Evolutionary conservation across 2,797 vertebrate genomes (phyloP).

Genomic region (Melanotaenia nigrans): DNA sequence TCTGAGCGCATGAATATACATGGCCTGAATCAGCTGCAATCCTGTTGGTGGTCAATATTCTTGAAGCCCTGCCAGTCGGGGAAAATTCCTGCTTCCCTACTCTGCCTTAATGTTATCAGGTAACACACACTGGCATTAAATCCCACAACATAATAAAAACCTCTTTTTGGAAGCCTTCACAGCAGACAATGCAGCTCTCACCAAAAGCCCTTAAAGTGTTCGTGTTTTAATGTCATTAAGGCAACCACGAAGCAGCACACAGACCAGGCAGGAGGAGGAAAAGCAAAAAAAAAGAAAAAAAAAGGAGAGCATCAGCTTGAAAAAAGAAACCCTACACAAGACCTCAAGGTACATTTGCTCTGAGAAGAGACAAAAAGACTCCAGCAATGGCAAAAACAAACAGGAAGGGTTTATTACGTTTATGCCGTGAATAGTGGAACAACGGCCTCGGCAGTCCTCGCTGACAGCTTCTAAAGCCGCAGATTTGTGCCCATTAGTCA

Average conservation of each 20-base stretch:
- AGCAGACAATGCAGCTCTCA: constrained; percentile 82
- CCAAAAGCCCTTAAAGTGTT: constrained; percentile 86
- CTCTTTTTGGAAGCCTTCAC: constrained; percentile 84
- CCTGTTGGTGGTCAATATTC: constrained; percentile 86
- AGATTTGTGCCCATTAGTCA: constrained; percentile 90
- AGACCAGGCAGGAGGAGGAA: constrained; percentile 64
- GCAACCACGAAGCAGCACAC: constrained; percentile 74
- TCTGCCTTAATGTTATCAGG: constrained; percentile 87
- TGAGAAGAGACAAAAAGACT: constrained; percentile 75
- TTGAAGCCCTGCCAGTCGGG: constrained; percentile 81
- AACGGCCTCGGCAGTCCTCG: constrained; percentile 79
- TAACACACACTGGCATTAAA: constrained; percentile 88
- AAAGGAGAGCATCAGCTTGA: constrained; percentile 60
- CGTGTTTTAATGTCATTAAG: constrained; percentile 86
- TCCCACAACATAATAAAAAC: constrained; percentile 84
- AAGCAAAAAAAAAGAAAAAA: constrained; percentile 2
- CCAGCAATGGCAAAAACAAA: constrained; percentile 77
- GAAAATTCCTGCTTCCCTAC: constrained; percentile 75
- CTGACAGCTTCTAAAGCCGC: constrained; percentile 84
- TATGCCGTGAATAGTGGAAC: constrained; percentile 77
- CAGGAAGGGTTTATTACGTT: constrained; percentile 79
- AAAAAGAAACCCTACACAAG: constrained; percentile 82
- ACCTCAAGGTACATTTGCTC: constrained; percentile 85
- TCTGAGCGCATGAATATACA: constrained; percentile 78
- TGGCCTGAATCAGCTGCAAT: constrained; percentile 80